Evolutionary conservation across 1,140 invertebrate species (phyloP).

Genomic region (Caenorhabditis briggsae): DNA sequence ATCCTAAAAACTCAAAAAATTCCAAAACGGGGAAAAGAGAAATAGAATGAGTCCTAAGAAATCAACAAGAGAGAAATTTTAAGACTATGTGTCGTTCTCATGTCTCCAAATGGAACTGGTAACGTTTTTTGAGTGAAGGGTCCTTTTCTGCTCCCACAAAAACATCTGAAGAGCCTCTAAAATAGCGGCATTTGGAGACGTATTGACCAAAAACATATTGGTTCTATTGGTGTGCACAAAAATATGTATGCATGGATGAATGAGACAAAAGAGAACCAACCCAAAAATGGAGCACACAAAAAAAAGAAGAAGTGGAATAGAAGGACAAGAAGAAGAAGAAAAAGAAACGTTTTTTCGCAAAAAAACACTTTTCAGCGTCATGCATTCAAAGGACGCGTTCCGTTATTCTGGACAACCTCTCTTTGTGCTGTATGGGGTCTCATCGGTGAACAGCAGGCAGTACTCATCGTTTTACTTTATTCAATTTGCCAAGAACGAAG

Average conservation of each 20-base stretch:
- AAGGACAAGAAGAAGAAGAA: constrained; percentile 13
- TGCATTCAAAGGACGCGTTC: constrained; percentile 38
- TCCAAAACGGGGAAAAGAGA: not conserved
- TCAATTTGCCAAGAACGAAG: constrained; percentile 21
- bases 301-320: constrained; percentile 22
- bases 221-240: constrained; percentile 4
- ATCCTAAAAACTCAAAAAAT: too few relatives aligned
- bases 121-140: constrained; percentile 45
- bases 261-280: constrained; percentile 48
- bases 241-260: constrained; percentile 51
- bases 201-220: constrained; percentile 44
- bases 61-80: not conserved
- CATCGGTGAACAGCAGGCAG: not conserved
- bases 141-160: constrained; percentile 2
- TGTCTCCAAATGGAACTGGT: constrained; percentile 7
- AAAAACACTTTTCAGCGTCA: constrained; percentile 56
- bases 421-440: constrained; percentile 20
- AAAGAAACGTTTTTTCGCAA: constrained; percentile 51
- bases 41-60: not conserved
- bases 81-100: constrained; percentile 13
- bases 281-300: constrained; percentile 34
- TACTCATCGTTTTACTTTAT: constrained; percentile 42
- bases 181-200: constrained; percentile 15
- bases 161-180: constrained; percentile 42
- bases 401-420: constrained; percentile 11